Base-by-base conservation (phyloP, 2,888 invertebrate species). In the Pseudococcus longispinus region DNA sequence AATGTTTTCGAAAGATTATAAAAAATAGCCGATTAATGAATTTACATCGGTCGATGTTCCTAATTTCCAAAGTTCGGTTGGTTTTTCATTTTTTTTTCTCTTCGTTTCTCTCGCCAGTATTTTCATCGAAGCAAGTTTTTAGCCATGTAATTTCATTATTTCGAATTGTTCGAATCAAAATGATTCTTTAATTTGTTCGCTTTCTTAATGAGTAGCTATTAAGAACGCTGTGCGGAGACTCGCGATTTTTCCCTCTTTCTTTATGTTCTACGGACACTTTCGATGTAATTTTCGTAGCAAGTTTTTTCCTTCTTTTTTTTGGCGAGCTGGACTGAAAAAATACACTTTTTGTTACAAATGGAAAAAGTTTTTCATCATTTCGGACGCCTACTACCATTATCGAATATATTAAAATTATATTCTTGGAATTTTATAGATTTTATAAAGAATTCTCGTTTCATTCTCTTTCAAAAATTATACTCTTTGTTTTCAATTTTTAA, bases 1-100 rank as follows among this genome's bases (percentile, higher is more conserved):
- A 42, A 42, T 20, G 20, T 42, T 80, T 42, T 42, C 42, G 9
- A 42, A 80, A n/a, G 20, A 80, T 23, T 80, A 42, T 42, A 80
- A 74, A 37, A 80, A 80, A 80, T 77, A 18, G 42, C 77, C 42
- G 77, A 80, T 42, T 80, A 80, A 80, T 80, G 77, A 80, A 80
- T 80, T 80, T 80, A 80, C 77, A 80, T 42, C 15, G n/a, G 77
- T 42, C 29, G 37, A 18, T 42, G 42, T 70, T 70, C 26, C 18
- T 70, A 70, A 70, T 70, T 70, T 70, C 70, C 0, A 70, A 70
- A 70, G 70, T 70, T 70, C 29, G 23, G 23, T 70, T 65, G 26
- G 65, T 65, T 65, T 65, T 65, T 65, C 15, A 11, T 60, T 20
- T 26, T 15, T 55, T 55, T 55, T 55, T n/a, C 8, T 55, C n/a